A percentile compares a stretch with the other conserved stretches of the same genome.
These are phyloP conservation scores for Cheilosia variabilis DNA, from an alignment of 2,888 invertebrate species.

Conservation along the genomic window DNA sequence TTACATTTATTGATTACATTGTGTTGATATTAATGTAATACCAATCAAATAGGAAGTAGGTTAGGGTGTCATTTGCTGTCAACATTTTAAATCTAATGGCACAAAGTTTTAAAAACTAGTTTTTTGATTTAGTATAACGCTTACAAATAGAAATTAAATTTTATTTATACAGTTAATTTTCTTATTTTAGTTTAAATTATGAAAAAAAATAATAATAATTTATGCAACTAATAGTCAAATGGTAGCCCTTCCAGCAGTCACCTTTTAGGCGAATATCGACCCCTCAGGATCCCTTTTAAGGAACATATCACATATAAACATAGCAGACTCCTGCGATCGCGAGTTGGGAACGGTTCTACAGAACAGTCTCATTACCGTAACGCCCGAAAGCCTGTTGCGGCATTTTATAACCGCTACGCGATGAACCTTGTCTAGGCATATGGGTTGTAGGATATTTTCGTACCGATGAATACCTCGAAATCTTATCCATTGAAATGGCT, in stretches of 20 bases:
- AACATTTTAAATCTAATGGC: conserved; percentile 64
- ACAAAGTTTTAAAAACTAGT: conserved; percentile 41
- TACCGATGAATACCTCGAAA: conserved; percentile 80
- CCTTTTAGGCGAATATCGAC: conserved; percentile 64
- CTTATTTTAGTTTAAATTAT: conserved; percentile 29
- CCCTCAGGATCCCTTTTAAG: conserved; percentile 56
- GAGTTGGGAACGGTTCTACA: conserved; percentile 76
- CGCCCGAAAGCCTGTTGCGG: conserved; percentile 78
- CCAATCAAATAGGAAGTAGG: conserved; percentile 41
- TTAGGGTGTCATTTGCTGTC: conserved; percentile 55
- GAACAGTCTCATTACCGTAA: conserved; percentile 82
- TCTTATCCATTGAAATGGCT: conserved; percentile 80
- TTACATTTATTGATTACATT: conserved; percentile 23
- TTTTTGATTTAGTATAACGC: conserved; percentile 3
- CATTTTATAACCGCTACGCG: conserved; percentile 77
- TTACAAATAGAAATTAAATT: conserved; percentile 40
- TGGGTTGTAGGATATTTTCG: conserved; percentile 78
- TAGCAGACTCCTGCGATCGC: conserved; percentile 29
- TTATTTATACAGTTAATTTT: conserved; percentile 6
- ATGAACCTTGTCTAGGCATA: conserved; percentile 71
- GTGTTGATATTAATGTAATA: conserved; percentile 72
- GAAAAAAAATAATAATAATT: conserved; percentile 45
- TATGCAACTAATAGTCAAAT: conserved; percentile 66
- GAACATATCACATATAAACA: conserved; percentile 69
- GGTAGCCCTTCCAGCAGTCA: conserved; percentile 51